Conservation (phyloP, 2,113 vertebrate species). For the Cinclus mexicanus region DNA sequence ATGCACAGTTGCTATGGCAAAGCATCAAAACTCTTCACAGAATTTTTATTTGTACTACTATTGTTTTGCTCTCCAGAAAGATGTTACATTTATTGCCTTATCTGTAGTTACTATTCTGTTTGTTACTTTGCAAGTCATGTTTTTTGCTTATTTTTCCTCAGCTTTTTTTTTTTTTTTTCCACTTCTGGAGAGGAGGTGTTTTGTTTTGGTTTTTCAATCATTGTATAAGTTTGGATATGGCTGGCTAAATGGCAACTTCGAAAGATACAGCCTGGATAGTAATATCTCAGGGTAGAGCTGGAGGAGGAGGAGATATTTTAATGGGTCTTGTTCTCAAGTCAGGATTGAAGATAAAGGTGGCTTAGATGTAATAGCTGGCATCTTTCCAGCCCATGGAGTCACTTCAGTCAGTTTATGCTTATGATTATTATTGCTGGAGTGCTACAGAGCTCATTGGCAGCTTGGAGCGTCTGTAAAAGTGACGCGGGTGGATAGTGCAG, state of each 20-base stretch:
- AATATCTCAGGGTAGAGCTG: not conserved
- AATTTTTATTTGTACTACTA: not conserved
- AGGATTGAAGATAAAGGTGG: constrained; percentile 67
- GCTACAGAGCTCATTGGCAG: constrained; percentile 73
- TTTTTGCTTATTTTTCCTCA: not conserved
- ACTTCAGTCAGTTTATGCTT: constrained; percentile 71
- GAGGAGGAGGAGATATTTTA: constrained; percentile 21
- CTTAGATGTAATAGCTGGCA: constrained; percentile 74
- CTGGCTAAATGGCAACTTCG: not conserved
- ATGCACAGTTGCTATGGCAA: not conserved
- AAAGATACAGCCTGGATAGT: not conserved
- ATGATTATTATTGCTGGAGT: constrained; percentile 79
- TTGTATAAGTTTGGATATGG: not conserved
- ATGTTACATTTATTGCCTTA: not conserved
- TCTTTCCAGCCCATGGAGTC: constrained; percentile 67
- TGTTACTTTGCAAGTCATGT: not conserved
- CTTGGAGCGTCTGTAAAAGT: constrained; percentile 71
- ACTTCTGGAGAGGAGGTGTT: not conserved
- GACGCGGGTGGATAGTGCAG: constrained; percentile 60
- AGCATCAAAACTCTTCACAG: not conserved
- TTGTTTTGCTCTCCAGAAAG: not conserved
- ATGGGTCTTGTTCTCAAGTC: constrained; percentile 48
- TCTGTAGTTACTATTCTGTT: not conserved
- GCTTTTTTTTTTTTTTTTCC: not conserved
- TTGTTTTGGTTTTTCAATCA: not conserved